phyloP scores from a whole-genome alignment of 2,888 invertebrate genomes.

The Drosophila infuscata region DNA sequence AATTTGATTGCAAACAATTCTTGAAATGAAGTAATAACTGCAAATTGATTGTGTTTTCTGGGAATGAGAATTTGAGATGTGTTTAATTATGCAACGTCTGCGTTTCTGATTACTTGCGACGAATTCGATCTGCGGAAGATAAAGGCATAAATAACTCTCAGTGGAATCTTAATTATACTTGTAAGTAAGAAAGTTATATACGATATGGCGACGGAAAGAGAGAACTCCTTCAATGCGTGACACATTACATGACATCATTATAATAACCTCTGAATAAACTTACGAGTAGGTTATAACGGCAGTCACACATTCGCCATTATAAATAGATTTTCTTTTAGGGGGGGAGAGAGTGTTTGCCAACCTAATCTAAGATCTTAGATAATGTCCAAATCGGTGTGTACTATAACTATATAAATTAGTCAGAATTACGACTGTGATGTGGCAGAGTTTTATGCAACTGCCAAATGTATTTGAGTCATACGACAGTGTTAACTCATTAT shows the following conservation, averaged over 20 bases:
- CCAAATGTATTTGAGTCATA: constrained; percentile 24
- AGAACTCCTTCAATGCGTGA: background rate
- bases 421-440: background rate
- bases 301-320: background rate
- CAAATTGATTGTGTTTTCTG: background rate
- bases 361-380: background rate
- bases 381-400: background rate
- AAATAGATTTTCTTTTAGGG: background rate
- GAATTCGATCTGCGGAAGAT: background rate
- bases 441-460: constrained; percentile 18
- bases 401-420: background rate
- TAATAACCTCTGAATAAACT: background rate
- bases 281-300: background rate
- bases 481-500: constrained; percentile 32
- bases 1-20: background rate
- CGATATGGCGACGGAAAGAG: background rate
- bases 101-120: background rate
- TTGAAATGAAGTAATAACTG: background rate
- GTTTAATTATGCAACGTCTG: background rate
- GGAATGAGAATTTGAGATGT: background rate
- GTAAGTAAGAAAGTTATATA: background rate
- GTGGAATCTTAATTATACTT: background rate
- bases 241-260: constrained; percentile 1
- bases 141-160: background rate
- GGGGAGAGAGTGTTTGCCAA: background rate